Base-by-base conservation (phyloP, 1,140 invertebrate genomes). In the Nephotettix cincticeps region DNA sequence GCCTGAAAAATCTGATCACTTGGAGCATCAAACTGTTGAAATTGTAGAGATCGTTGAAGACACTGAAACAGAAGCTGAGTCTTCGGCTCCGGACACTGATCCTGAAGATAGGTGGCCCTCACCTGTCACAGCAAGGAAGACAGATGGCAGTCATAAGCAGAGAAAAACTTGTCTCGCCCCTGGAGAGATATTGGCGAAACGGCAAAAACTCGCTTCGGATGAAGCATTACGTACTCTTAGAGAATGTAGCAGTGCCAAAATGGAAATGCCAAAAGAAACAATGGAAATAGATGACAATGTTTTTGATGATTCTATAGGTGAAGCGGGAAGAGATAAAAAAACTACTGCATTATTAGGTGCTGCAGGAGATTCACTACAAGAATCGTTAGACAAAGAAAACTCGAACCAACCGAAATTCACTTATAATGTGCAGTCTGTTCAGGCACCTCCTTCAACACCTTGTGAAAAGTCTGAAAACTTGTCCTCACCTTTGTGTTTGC, bases 31-130 rank as follows among this genome's bases (percentile, higher is more conserved):
- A 58, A 80, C 80, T 69, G 83, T 84, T 11, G 85, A 85, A 71
- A 82, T 81, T 69, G 84, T 86, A 21, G 83, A 86, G 74, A 84
- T 86, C 40, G 71, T 82, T 17, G 84, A 86, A 68, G 84, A 85
- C 69, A 83, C 81, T 2, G 85, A 86, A 76, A 86, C 85, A 0
- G 83, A 84, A 63, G 76, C 81, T 6, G 72, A 76, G 28, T 86
- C 87, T 72, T 85, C 84, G 1, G 73, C 81, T 1, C 72, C 72
- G 43, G 86, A 88, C 56, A 86, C 84, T 1, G 86, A 86, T 71
- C 73, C 80, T 0, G 86, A 87, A n/a, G 81, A 84, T 19, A 79
- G 78, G 70, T 73, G 71, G 61, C 69, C 74, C 29, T 77, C 76
- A 29, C 76, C 75, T 51, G 71, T 74, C 21, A 75, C 76, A n/a